Evolutionary conservation across 2,797 vertebrate species (phyloP).

Genomic region (Caiman crocodilus): DNA sequence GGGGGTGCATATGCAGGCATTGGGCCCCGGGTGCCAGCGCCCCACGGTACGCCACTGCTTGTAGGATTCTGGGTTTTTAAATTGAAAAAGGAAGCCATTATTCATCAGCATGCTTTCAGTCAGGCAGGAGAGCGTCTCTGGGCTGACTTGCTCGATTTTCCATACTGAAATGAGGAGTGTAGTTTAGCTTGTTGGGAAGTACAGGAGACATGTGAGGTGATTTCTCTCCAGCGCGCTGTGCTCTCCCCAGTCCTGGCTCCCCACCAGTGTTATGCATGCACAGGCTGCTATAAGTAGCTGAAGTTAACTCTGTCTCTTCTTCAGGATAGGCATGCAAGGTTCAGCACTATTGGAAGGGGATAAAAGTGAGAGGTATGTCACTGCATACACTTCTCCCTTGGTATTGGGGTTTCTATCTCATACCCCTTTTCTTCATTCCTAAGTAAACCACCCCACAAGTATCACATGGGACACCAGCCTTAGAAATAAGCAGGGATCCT

Average conservation of each 20-base stretch:
- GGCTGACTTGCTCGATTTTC: background rate
- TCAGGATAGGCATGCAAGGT: background rate
- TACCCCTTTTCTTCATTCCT: background rate
- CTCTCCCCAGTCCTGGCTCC: background rate
- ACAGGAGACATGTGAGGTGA: rapidly evolving
- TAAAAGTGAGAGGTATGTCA: background rate
- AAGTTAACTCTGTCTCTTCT: background rate
- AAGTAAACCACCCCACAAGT: background rate
- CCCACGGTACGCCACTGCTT: no score
- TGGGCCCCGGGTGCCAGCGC: no score
- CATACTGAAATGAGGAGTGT: background rate
- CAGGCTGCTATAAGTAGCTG: background rate
- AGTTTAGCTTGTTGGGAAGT: background rate
- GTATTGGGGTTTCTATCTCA: background rate
- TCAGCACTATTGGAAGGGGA: background rate
- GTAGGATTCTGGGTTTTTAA: background rate
- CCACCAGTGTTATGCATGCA: no score
- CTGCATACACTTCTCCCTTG: background rate
- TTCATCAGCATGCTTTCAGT: background rate
- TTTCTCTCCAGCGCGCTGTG: background rate
- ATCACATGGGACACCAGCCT: background rate
- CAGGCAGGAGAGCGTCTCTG: background rate
- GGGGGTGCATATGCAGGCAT: no score
- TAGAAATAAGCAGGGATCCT: no score
- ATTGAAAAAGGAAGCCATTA: background rate